phyloP scores from a whole-genome alignment of 1,140 invertebrate genomes.

The Acyrthosiphon pisum region DNA sequence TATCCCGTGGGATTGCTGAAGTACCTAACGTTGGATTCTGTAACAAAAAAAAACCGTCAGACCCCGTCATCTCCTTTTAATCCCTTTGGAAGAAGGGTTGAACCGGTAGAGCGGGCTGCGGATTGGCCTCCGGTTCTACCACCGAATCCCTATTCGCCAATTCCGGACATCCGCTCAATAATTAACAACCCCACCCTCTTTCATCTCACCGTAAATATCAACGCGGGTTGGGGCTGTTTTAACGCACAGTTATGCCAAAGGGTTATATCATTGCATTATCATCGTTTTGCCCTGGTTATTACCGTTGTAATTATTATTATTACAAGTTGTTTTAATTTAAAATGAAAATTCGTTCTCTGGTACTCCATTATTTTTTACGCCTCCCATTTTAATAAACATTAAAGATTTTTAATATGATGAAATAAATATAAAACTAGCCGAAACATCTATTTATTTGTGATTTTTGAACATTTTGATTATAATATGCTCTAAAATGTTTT shows the following conservation, averaged over 20 bases:
- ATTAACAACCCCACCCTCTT: constrained; percentile 42
- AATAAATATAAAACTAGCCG: background rate
- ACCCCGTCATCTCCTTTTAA: constrained; percentile 52
- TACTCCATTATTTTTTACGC: constrained; percentile 48
- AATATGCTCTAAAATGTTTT: background rate
- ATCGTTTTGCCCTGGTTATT: constrained; percentile 54
- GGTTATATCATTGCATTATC: constrained; percentile 53
- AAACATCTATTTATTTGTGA: background rate
- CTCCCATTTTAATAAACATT: constrained; percentile 15
- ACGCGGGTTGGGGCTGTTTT: constrained; percentile 40
- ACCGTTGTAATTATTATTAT: constrained; percentile 56
- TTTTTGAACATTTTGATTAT: background rate
- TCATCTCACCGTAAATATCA: background rate
- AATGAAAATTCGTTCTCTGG: constrained; percentile 48
- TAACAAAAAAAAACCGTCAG: background rate
- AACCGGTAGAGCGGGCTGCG: constrained; percentile 50
- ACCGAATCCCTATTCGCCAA: constrained; percentile 45
- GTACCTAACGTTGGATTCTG: constrained; percentile 21
- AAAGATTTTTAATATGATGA: background rate
- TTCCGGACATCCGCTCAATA: constrained; percentile 56
- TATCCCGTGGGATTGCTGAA: constrained; percentile 16
- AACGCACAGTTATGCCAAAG: constrained; percentile 54
- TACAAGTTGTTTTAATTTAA: constrained; percentile 56
- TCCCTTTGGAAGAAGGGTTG: constrained; percentile 45
- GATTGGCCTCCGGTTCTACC: constrained; percentile 39